Base-by-base conservation (phyloP, 2,797 vertebrate species). In the Tolypeutes matacus region DNA sequence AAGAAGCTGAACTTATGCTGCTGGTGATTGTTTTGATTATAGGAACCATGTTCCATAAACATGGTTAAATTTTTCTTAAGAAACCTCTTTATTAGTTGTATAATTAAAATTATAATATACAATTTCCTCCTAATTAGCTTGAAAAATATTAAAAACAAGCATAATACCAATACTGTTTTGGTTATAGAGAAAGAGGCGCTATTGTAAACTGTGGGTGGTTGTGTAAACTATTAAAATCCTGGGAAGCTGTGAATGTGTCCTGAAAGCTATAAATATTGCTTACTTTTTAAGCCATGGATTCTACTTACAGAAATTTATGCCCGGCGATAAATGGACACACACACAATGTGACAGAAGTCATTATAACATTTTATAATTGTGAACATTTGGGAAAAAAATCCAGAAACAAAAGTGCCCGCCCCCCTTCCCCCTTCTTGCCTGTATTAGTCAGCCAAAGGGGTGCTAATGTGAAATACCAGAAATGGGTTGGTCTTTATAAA, bases 21-120 rank as follows among this genome's bases (percentile, higher is more conserved):
- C n/a, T 1, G 60, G 34, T 36, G 82, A 29, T 20, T 51, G 31
- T 46, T 31, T n/a, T 27, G 65, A 23, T 36, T 67, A 82, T 3
- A 27, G 51, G 69, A 86, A 91, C 65, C 12, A 18, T 1, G 11
- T 31, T 83, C 60, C 39, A 70, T 65, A 36, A 82, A 15, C 42
- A 80, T 76, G 15, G 12, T 31, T 42, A 15, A 25, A 6, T 70
- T 73, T 72, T 76, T 89, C 80, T 78, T 56, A 60, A 62, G 39
- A 39, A 49, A 58, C 0, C 29, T 6, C 39, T 92, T 93, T 39
- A 77, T 67, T 76, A 39, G 27, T 76, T 91, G 31, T 9, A 20
- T 65, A 89, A 83, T 77, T 90, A 72, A 76, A 87, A 84, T 78
- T 80, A 67, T 60, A 75, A 42, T 29, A 70, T 23, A 56, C 3